Conservation (phyloP, 2,797 vertebrate species). For the Aeoliscus strigatus region DNA sequence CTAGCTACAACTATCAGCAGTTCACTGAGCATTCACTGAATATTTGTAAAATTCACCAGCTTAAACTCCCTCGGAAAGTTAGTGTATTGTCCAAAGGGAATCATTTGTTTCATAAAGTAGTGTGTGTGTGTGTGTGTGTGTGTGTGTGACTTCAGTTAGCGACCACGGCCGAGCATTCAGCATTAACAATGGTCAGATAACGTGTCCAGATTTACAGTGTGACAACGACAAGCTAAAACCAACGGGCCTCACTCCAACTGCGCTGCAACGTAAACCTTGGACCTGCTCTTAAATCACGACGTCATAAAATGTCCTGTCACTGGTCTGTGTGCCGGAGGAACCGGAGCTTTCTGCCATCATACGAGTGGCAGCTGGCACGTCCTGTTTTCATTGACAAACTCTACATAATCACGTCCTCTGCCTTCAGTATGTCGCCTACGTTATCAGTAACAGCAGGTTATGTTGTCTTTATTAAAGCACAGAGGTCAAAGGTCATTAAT, state of each 20-base stretch:
- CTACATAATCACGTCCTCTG: no score
- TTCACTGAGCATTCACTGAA: no score
- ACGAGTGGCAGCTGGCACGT: no score
- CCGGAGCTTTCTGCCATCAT: not conserved
- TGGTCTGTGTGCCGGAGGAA: not conserved
- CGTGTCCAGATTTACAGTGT: slow-evolving; percentile 38
- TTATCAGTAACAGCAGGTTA: no score
- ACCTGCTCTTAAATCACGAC: slow-evolving; percentile 49
- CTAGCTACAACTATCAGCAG: no score
- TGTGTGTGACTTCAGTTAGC: not conserved
- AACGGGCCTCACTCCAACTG: slow-evolving; percentile 10
- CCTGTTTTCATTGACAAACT: no score
- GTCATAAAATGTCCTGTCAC: slow-evolving; percentile 10
- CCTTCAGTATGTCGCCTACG: no score
- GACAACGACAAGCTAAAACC: slow-evolving; percentile 41
- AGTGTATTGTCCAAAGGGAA: no score
- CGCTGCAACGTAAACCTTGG: slow-evolving; percentile 46
- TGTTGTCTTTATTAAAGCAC: no score
- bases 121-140: not conserved
- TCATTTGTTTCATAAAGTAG: not conserved
- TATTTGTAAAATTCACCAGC: no score
- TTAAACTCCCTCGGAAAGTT: no score
- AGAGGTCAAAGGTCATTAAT: no score
- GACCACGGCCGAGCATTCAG: not conserved
- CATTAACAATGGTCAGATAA: slow-evolving; percentile 2